phyloP scores from a whole-genome alignment of 2,797 vertebrate species.

The Enteromius unitaeniatus region DNA sequence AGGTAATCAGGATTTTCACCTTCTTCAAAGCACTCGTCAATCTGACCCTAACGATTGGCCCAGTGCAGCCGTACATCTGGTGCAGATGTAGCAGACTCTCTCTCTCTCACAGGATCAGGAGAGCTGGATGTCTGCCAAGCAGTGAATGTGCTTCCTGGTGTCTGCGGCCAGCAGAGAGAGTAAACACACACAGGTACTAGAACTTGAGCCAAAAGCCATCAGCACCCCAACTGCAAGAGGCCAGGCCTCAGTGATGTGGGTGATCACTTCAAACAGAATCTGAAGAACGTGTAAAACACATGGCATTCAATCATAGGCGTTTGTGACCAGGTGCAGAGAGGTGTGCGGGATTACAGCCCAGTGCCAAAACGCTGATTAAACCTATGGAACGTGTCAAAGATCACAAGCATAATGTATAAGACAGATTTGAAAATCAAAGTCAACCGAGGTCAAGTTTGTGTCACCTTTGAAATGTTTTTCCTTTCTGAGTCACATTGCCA shows the following conservation, averaged over 20 bases:
- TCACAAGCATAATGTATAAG: conserved; percentile 65
- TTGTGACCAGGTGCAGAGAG: conserved; percentile 47
- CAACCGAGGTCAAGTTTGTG: conserved; percentile 54
- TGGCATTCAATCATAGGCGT: conserved; percentile 49
- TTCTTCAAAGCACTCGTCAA: conserved; percentile 66
- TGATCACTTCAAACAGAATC: conserved; percentile 66
- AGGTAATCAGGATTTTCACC: conserved; percentile 71
- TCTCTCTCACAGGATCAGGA: conserved; percentile 54
- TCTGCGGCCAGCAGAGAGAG: conserved; percentile 39
- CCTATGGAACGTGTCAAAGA: conserved; percentile 69
- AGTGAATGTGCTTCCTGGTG: conserved; percentile 53
- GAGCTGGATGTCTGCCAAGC: conserved; percentile 59
- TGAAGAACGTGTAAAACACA: conserved; percentile 61
- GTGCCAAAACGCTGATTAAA: conserved; percentile 48
- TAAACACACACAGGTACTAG: conserved; percentile 57
- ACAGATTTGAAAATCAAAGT: conserved; percentile 67
- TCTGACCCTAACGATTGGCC: conserved; percentile 55
- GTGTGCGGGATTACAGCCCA: conserved; percentile 28
- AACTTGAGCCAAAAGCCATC: conserved; percentile 62
- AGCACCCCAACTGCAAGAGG: conserved; percentile 66
- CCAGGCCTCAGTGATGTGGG: conserved; percentile 56
- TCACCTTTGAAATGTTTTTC: conserved; percentile 49
- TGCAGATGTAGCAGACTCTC: conserved; percentile 66
- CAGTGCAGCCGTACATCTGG: conserved; percentile 54
- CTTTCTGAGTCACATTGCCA: conserved; percentile 25